A percentile compares a stretch with the other conserved stretches of the same genome.
Conservation (phyloP, 2,113 vertebrate species). For the Propithecus coquereli region DNA sequence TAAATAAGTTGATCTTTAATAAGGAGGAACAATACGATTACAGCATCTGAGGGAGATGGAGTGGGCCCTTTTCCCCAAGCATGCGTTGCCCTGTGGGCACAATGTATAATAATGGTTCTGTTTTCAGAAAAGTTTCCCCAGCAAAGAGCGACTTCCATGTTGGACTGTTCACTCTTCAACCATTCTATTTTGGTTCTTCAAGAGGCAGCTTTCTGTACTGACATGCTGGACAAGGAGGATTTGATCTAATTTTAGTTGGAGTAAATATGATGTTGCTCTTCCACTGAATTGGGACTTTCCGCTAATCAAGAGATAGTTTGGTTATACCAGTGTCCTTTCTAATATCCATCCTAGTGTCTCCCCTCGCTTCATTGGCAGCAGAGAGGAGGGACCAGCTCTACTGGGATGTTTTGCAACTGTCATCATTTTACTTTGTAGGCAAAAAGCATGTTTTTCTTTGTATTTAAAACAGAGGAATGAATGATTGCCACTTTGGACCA, state of each 20-base stretch:
- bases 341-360: not conserved
- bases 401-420: not conserved
- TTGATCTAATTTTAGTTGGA: slow-evolving; percentile 39
- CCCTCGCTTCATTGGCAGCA: not conserved
- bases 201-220: slow-evolving; percentile 23
- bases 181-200: not conserved
- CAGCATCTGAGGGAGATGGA: not conserved
- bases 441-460: slow-evolving; percentile 52
- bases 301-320: not conserved
- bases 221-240: not conserved
- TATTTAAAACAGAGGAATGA: slow-evolving; percentile 63
- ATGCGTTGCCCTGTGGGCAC: not conserved
- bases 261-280: not conserved
- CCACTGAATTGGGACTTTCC: not conserved
- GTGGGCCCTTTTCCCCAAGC: not conserved
- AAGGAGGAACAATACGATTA: not conserved
- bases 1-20: not conserved
- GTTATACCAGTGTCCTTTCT: slow-evolving; percentile 9
- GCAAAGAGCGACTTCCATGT: slow-evolving; percentile 1
- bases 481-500: slow-evolving; percentile 41
- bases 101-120: not conserved
- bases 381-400: not conserved
- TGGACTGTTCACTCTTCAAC: not conserved
- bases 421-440: not conserved
- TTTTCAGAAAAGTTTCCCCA: slow-evolving; percentile 35